Percentiles rank a stretch among this genome's conserved stretches.
phyloP scores from a whole-genome alignment of 2,113 vertebrate species.

The Tetrax tetrax region DNA sequence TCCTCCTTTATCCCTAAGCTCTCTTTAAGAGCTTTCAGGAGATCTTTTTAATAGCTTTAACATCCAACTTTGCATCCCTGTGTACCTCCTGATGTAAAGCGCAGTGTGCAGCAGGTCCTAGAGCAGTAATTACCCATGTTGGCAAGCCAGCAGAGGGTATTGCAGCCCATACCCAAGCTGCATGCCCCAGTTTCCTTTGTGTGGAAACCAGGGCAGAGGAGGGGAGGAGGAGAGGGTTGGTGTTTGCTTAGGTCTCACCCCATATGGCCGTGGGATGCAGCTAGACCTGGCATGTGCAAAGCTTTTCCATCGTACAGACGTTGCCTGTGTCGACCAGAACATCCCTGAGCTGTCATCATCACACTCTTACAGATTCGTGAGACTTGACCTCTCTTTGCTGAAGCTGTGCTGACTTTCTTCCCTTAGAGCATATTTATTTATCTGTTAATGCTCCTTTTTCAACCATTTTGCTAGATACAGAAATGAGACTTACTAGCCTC shows the following conservation, averaged over 20 bases:
- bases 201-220: constrained; percentile 51
- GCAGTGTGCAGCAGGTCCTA: background rate
- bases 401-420: background rate
- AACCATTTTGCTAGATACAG: background rate
- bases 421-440: background rate
- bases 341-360: background rate
- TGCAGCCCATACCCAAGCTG: background rate
- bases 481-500: background rate
- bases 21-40: constrained; percentile 24
- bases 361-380: background rate
- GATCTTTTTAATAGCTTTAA: constrained; percentile 37
- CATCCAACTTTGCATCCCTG: background rate
- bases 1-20: constrained; percentile 9
- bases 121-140: background rate
- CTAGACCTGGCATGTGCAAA: constrained; percentile 46
- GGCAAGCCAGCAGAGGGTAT: background rate
- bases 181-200: constrained; percentile 32
- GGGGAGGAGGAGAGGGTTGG: constrained; percentile 4
- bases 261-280: constrained; percentile 45
- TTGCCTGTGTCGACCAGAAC: background rate
- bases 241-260: constrained; percentile 41
- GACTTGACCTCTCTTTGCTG: background rate
- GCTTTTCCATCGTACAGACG: fast-evolving
- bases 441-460: background rate
- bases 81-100: background rate